Evolutionary conservation across 2,113 vertebrate species (phyloP).

Genomic region (Stegastes partitus): DNA sequence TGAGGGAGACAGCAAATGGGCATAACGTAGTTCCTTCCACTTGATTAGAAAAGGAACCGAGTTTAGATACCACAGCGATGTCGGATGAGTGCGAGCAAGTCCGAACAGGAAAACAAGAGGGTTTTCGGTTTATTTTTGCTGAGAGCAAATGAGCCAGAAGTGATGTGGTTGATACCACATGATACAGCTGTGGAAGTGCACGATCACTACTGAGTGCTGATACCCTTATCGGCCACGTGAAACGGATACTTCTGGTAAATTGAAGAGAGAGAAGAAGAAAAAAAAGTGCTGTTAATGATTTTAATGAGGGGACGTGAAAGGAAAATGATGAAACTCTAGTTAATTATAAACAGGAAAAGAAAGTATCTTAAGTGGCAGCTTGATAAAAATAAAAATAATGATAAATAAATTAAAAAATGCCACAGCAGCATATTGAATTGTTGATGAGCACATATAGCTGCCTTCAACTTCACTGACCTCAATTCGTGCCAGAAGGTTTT

Average conservation of each 20-base stretch:
- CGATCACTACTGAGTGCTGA: slow-evolving; percentile 54
- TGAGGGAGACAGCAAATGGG: slow-evolving; percentile 65
- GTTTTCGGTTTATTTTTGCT: no score
- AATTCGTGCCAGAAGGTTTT: background rate
- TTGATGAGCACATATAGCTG: background rate
- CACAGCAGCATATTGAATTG: background rate
- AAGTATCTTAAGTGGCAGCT: slow-evolving; percentile 1
- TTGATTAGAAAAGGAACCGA: slow-evolving; percentile 58
- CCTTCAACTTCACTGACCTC: background rate
- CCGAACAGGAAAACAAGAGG: slow-evolving; percentile 45
- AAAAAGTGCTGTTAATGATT: background rate
- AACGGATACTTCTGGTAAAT: slow-evolving; percentile 47
- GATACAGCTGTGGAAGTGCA: slow-evolving; percentile 32
- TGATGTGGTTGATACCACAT: slow-evolving; percentile 53
- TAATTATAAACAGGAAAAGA: background rate
- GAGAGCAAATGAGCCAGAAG: slow-evolving; percentile 59
- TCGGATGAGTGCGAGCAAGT: slow-evolving; percentile 62
- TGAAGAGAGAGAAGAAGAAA: slow-evolving; percentile 17
- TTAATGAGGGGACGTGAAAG: background rate
- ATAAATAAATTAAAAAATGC: no score
- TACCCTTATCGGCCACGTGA: slow-evolving; percentile 33
- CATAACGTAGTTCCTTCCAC: slow-evolving; percentile 65
- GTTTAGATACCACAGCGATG: slow-evolving; percentile 50
- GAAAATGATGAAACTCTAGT: slow-evolving; percentile 19
- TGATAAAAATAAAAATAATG: no score